These are phyloP conservation scores for Drosophila imparisetae DNA, from an alignment of 2,888 invertebrate species.

Conservation along the genomic window DNA sequence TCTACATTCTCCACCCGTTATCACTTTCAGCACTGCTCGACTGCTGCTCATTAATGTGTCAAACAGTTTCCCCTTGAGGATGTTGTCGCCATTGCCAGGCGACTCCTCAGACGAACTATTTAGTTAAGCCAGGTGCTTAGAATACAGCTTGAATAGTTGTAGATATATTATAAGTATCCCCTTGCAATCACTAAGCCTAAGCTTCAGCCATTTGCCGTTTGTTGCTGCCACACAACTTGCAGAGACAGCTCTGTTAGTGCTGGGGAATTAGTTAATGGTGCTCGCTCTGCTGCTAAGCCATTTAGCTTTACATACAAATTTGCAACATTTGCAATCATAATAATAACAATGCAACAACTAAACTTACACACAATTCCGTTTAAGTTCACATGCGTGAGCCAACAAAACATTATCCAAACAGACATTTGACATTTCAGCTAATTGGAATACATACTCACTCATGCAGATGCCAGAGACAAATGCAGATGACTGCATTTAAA, in stretches of 20 bases:
- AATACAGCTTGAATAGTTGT: slow-evolving; percentile 26
- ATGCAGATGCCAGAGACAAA: neutral
- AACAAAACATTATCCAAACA: slow-evolving; percentile 30
- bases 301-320: slow-evolving; percentile 4
- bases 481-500: neutral
- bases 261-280: slow-evolving; percentile 15
- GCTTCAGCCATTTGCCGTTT: slow-evolving; percentile 24
- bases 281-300: slow-evolving; percentile 8
- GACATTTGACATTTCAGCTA: slow-evolving; percentile 46
- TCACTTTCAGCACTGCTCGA: slow-evolving; percentile 31
- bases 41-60: slow-evolving; percentile 64
- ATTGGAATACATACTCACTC: slow-evolving; percentile 36
- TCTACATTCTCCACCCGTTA: neutral
- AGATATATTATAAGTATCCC: neutral
- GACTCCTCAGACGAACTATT: slow-evolving; percentile 45
- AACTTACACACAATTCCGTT: slow-evolving; percentile 14
- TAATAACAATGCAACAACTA: neutral
- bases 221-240: slow-evolving; percentile 27
- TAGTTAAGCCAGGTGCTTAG: slow-evolving; percentile 41
- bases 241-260: slow-evolving; percentile 9
- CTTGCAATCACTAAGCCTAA: slow-evolving; percentile 1
- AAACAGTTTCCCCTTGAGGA: slow-evolving; percentile 61
- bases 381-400: slow-evolving; percentile 7
- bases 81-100: slow-evolving; percentile 30
- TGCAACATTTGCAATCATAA: slow-evolving; percentile 8